These are phyloP conservation scores for Drosophila flavopinicola DNA, from an alignment of 2,888 invertebrate species.

Conservation along the genomic window DNA sequence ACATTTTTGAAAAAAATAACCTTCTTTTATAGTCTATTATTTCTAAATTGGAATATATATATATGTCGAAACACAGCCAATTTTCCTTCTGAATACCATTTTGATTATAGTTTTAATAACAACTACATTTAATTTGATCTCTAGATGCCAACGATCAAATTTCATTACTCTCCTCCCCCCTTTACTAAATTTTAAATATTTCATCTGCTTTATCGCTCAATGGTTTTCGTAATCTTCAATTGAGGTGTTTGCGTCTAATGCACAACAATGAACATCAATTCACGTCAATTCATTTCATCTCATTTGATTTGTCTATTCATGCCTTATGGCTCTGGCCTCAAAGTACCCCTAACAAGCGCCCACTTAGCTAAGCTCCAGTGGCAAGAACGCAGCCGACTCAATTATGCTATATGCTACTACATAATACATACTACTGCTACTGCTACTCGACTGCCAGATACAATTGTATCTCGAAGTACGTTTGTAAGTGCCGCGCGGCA, in stretches of 20 bases:
- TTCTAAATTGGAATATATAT: no score
- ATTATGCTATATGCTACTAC: slow-evolving; percentile 13
- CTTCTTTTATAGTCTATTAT: no score
- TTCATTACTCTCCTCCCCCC: neutral
- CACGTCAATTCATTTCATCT: slow-evolving; percentile 23
- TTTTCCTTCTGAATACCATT: no score
- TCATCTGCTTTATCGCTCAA: neutral
- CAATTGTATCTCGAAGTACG: slow-evolving; percentile 41
- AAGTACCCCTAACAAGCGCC: slow-evolving; percentile 49
- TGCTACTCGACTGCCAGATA: slow-evolving; percentile 12
- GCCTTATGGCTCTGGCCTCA: slow-evolving; percentile 16
- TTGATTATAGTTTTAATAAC: no score
- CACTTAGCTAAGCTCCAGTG: slow-evolving; percentile 49
- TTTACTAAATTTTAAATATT: neutral
- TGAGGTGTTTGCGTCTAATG: slow-evolving; percentile 51
- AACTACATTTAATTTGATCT: no score
- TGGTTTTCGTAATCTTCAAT: slow-evolving; percentile 15
- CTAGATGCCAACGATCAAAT: no score
- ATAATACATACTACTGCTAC: neutral
- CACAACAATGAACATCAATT: slow-evolving; percentile 52
- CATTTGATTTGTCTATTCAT: slow-evolving; percentile 43
- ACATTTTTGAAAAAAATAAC: no score
- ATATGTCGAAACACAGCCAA: no score
- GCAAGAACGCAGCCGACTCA: slow-evolving; percentile 26
- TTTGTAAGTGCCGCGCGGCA: slow-evolving; percentile 28